A percentile compares a stretch with the other conserved stretches of the same genome.
phyloP scores from a whole-genome alignment of 1,140 invertebrate genomes.

The Apis laboriosa region DNA sequence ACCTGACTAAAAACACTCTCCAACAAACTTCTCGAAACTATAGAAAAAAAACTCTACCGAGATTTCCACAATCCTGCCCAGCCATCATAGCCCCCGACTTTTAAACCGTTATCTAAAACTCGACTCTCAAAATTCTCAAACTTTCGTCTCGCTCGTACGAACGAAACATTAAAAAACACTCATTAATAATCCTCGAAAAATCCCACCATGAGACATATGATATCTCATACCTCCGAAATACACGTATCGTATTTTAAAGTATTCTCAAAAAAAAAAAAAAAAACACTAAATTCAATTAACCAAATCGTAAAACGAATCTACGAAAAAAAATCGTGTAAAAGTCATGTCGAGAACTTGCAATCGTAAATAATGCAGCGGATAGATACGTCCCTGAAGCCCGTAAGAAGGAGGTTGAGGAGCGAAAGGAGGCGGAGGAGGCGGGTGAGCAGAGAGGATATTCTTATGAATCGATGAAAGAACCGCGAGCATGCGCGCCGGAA shows the following conservation, averaged over 20 bases:
- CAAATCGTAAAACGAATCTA: not conserved
- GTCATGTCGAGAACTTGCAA: not conserved
- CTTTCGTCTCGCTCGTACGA: too few species aligned
- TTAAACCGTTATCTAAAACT: too few species aligned
- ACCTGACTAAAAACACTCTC: not conserved
- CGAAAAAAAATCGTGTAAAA: not conserved
- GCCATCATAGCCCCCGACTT: too few species aligned
- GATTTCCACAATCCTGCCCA: too few species aligned
- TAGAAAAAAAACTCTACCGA: not conserved
- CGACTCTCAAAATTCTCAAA: too few species aligned
- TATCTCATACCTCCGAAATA: too few species aligned
- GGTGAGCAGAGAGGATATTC: conserved; percentile 75
- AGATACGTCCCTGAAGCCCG: conserved; percentile 52
- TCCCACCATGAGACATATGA: too few species aligned
- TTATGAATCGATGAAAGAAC: conserved; percentile 81
- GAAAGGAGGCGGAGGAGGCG: conserved; percentile 53
- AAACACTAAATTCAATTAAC: too few species aligned
- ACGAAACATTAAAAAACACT: too few species aligned
- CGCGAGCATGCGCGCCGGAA: conserved; percentile 78
- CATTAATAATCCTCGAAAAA: too few species aligned
- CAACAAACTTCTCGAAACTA: not conserved
- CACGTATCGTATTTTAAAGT: too few species aligned
- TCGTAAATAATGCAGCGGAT: conserved; percentile 45
- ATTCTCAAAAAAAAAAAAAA: too few species aligned
- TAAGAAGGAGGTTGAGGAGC: conserved; percentile 35